Base-by-base conservation (phyloP, 2,113 vertebrate species). In the Acanthochromis polyacanthus region DNA sequence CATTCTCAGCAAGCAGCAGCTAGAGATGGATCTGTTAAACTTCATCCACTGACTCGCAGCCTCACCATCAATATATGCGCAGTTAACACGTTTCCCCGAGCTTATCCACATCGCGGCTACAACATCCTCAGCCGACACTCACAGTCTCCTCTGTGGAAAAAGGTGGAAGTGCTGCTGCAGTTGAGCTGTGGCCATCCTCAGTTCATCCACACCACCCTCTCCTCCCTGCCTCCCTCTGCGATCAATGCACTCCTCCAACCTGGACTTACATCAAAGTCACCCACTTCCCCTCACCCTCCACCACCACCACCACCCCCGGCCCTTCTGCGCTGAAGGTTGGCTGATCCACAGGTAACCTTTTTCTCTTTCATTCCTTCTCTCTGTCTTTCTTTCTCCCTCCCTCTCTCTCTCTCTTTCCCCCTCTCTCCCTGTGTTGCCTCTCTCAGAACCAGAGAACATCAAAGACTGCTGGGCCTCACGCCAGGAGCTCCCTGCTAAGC, bases 381-480 rank as follows among this genome's bases (percentile, higher is more conserved):
- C 81, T 80, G 62, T 89, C 77, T 79, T 70, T 79, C 84, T 78
- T 61, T 80, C 57, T 51, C 36, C 36, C 65, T 50, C 30, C 23
- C 23, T 20, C 53, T 11, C 16, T 52, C 68, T 4, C 67, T 22
- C 43, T 56, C 78, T 66, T 69, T 19, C 22, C 16, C 66, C 46
- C 28, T 68, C 63, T 36, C 66, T 60, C 51, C 36, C 51, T 59
- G 22, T 23, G 51, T 63, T 76, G 45, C 66, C 58, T 68, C 77
- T 67, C 72, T 88, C 82, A 83, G 88, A 90, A 89, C 84, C 83
- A 81, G 79, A 92, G 88, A 92, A 90, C 88, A 90, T 94, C 93
- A 95, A 94, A 95, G 94, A 90, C 89, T 91, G 92, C 94, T 95
- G 95, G 95, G 95, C 93, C 93, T 94, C 87, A 91, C 90, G 95